Conservation (phyloP, 2,888 invertebrate species). For the Patella depressa region DNA sequence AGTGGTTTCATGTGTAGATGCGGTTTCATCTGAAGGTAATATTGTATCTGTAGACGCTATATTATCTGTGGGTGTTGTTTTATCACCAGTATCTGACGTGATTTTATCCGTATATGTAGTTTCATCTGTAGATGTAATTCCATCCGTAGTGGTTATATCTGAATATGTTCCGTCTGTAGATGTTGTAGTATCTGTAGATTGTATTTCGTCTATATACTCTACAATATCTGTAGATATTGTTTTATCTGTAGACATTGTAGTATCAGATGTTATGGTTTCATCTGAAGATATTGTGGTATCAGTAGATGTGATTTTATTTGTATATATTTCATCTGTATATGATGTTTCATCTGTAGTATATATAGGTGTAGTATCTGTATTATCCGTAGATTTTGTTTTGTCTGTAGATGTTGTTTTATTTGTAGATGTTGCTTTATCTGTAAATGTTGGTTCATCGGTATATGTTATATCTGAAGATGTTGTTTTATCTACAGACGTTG, state of each 20-base stretch:
- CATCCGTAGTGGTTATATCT: background rate
- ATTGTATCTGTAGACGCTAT: background rate
- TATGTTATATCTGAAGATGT: background rate
- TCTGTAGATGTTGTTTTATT: background rate
- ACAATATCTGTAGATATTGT: background rate
- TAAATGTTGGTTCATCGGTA: background rate
- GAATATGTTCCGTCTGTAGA: background rate
- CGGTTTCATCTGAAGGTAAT: background rate
- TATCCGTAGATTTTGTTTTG: background rate
- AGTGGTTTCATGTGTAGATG: too few species aligned
- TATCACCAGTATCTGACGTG: background rate
- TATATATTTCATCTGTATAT: background rate
- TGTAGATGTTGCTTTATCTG: background rate
- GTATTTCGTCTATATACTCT: too few species aligned
- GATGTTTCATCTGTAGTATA: background rate
- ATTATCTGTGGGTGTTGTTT: background rate
- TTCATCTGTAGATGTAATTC: background rate
- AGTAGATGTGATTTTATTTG: background rate
- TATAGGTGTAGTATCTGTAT: background rate
- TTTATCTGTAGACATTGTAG: background rate
- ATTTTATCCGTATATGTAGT: background rate
- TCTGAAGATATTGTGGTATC: background rate
- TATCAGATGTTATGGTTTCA: background rate
- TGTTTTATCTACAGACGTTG: background rate
- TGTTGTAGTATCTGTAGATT: background rate